Evolutionary conservation across 1,140 invertebrate species (phyloP).

Genomic region (Lasaia peninsularis): DNA sequence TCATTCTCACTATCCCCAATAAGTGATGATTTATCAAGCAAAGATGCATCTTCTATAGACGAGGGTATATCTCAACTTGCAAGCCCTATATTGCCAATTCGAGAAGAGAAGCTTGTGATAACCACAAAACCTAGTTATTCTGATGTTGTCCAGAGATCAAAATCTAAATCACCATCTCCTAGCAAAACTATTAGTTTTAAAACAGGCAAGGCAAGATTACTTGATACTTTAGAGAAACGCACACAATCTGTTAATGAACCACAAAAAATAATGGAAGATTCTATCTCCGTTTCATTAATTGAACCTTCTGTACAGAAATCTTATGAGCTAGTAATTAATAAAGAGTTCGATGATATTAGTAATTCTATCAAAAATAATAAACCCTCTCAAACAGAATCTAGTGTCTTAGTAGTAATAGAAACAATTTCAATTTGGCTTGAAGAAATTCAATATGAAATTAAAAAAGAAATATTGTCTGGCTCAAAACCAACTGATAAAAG

Average conservation of each 20-base stretch:
- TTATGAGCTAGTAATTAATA: constrained; percentile 71
- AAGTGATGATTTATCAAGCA: constrained; percentile 62
- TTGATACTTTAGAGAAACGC: constrained; percentile 58
- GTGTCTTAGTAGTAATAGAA: constrained; percentile 85
- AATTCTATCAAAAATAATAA: constrained; percentile 82
- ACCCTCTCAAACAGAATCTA: constrained; percentile 80
- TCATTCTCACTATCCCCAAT: constrained; percentile 65
- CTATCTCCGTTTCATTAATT: constrained; percentile 62
- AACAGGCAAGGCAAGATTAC: constrained; percentile 52
- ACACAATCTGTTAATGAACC: constrained; percentile 51
- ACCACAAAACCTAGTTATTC: constrained; percentile 65
- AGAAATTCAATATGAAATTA: constrained; percentile 88
- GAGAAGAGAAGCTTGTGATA: constrained; percentile 26
- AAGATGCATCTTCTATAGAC: constrained; percentile 66
- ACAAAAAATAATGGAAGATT: constrained; percentile 47
- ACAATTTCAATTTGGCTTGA: constrained; percentile 89
- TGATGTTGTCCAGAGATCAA: constrained; percentile 71
- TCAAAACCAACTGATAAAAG: constrained; percentile 41
- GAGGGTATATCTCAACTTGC: constrained; percentile 67
- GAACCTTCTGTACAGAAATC: constrained; percentile 67
- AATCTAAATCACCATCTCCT: constrained; percentile 70
- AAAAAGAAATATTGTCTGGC: constrained; percentile 58
- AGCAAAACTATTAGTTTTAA: constrained; percentile 47
- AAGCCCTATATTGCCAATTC: constrained; percentile 36
- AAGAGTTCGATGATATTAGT: constrained; percentile 80